Base-by-base conservation (phyloP, 2,797 vertebrate species). In the Xenops minutus region DNA sequence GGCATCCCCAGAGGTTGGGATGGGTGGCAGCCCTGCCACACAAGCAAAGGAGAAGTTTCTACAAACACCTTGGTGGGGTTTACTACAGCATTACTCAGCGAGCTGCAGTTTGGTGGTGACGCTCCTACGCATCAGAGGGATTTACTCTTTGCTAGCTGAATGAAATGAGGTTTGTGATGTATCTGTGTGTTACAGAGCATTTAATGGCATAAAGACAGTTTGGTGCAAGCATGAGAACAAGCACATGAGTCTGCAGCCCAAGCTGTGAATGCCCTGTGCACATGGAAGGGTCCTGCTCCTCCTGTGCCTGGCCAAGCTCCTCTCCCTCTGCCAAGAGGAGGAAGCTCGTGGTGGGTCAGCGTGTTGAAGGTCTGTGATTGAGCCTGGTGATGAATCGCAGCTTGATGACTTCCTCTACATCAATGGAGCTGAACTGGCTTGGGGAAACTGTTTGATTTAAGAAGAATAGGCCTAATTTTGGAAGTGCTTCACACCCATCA, bases 391-490 rank as follows among this genome's bases (percentile, higher is more conserved):
- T 97, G 93, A 97, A 97, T 97, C 36, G 69, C 93, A 85, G 52
- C 92, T 94, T 96, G 96, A 97, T 96, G 96, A 95, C 93, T 96
- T 96, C 95, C 95, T 93, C 92, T 95, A 80, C 94, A 78, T 95
- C 95, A 93, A 43, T 67, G 92, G 95, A 97, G 93, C 94, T 68
- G 93, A 96, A 96, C 95, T 82, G 92, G 93, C 95, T 96, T 93
- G 95, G 91, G 92, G 93, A 97, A 97, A 97, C 94, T 94, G 94
- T 95, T 96, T 96, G 96, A 94, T 96, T 94, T 95, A 97, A 96
- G 92, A 95, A 97, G 94, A 94, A 95, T 96, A 89, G 92, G 92
- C 88, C 93, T 96, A 96, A 96, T 96, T 96, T 95, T 97, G 95
- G 95, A 96, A 96, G 95, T 93, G 94, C 95, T 97, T 94, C 94